Base-by-base conservation (phyloP, 2,113 vertebrate genomes). In the Empidonax traillii region DNA sequence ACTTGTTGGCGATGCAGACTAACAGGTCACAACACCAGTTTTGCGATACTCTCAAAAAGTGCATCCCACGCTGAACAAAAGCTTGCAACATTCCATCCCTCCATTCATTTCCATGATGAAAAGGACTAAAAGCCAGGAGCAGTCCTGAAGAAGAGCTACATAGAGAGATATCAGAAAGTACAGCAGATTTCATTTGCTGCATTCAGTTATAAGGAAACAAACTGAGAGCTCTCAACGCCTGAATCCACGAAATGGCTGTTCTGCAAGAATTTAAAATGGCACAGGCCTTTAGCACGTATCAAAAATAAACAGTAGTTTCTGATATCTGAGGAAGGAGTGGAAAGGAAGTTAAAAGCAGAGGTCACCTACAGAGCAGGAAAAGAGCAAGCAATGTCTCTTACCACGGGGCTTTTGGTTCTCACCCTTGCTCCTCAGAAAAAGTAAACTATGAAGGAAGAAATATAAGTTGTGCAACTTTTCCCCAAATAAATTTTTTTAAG, bases 181-280 rank as follows among this genome's bases (percentile, higher is more conserved):
- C 18, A 86, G 59, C n/a, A 74, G 49, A 94, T 94, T 77, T 81
- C 6, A 81, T 86, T 75, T 77, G 63, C 59, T 88, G 52, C 47
- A 62, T 82, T 93, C 59, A 28, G 23, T 79, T 71, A n/a, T 17
- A 73, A 86, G 68, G 68, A 94, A 89, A 89, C 59, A 86, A 93
- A 86, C 6, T 0, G 0, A 56, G 56, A 92, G 68, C 65, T 90
- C 68, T 76, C 19, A 95, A 79, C 0, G 3, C 59, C 74, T 1
- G 0, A 72, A 63, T 37, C 63, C 73, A 94, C 4, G 6, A 97
- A 96, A 96, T 96, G 96, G 92, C 92, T 87, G 92, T 84, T 81
- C 90, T 92, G 80, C 25, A 72, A 96, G 73, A 77, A 88, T 90
- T 91, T 95, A 94, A 97, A 95, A 96, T 94, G 93, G 93, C 79